Base-by-base conservation (phyloP, 1,140 invertebrate species). In the Drosophila funebris region DNA sequence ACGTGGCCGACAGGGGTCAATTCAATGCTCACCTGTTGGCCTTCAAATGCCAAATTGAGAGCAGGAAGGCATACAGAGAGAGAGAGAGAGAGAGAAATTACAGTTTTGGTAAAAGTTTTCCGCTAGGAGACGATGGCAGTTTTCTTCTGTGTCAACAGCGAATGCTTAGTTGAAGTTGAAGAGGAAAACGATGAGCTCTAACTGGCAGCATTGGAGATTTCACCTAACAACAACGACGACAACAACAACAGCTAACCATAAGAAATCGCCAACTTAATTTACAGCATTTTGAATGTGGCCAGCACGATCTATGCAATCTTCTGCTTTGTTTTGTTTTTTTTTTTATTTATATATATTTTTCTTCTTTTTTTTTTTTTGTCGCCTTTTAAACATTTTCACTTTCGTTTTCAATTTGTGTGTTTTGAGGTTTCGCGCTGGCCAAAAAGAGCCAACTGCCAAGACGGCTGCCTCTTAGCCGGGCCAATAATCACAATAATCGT, bases 401-500 rank as follows among this genome's bases (percentile, higher is more conserved):
- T 87, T 88, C 83, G 56, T 81, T 71, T 87, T 87, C 82, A 88
- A 87, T 87, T 87, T 87, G 78, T 82, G 70, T 78, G 74, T 82
- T 73, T 56, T 41, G 52, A 31, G 29, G 37, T 24, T 48, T 48
- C 48, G 29, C 16, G 53, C 44, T 56, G 18, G 31, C 36, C 31
- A 52, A 52, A 31, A 52, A 52, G 14, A 52, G 27, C 13, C 46
- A 50, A 50, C 46, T 46, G 48, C 22, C n/a, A n/a, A n/a, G n/a
- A n/a, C n/a, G 13, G 16, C 18, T 20, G 44, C 44, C 56, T 60
- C 37, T 57, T 63, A 53, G 71, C 48, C 57, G 60, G 37, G 67
- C 78, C 82, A 82, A 78, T 88, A 87, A 87, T 88, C 83, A 87
- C 82, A 87, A 87, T 88, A 87, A 87, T 88, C 82, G 70, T 76